These are phyloP conservation scores for Connochaetes taurinus DNA, from an alignment of 2,113 vertebrate species.

Conservation along the genomic window DNA sequence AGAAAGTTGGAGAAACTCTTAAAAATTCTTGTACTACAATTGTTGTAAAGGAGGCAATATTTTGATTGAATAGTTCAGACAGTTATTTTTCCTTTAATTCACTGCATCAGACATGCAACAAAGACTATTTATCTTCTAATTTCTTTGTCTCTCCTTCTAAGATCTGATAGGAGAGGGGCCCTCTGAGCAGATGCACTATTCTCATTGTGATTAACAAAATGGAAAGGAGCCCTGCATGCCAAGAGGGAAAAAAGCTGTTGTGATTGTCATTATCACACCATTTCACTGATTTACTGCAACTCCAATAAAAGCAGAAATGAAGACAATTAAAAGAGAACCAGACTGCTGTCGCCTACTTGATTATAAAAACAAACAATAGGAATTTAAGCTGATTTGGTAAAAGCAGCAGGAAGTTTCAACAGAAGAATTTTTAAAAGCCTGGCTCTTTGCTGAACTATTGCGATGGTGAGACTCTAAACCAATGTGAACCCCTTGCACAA, in stretches of 20 bases:
- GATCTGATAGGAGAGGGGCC: background rate
- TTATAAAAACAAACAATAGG: slow-evolving; percentile 36
- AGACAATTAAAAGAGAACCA: slow-evolving; percentile 9
- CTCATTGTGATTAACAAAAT: slow-evolving; percentile 32
- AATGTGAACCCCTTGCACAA: accelerated
- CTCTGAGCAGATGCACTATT: slow-evolving; percentile 39
- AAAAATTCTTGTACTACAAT: accelerated
- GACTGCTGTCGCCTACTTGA: background rate
- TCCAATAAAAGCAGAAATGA: slow-evolving; percentile 28
- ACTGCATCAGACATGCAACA: background rate
- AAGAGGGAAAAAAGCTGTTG: slow-evolving; percentile 36
- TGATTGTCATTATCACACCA: slow-evolving; percentile 21
- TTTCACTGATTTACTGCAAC: slow-evolving; percentile 53
- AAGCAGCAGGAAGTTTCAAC: slow-evolving; percentile 51
- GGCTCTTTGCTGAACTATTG: background rate
- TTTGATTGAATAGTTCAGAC: accelerated
- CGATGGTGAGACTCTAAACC: background rate
- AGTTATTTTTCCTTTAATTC: background rate
- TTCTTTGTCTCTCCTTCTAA: background rate
- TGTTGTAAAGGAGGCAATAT: accelerated
- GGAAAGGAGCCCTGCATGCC: slow-evolving; percentile 20
- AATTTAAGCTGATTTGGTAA: background rate
- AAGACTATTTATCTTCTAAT: background rate
- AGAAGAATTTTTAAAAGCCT: background rate
- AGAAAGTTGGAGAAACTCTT: accelerated